Percentiles rank a stretch among this genome's conserved stretches.
Conservation (phyloP, 2,113 vertebrate species). For the Perca flavescens region DNA sequence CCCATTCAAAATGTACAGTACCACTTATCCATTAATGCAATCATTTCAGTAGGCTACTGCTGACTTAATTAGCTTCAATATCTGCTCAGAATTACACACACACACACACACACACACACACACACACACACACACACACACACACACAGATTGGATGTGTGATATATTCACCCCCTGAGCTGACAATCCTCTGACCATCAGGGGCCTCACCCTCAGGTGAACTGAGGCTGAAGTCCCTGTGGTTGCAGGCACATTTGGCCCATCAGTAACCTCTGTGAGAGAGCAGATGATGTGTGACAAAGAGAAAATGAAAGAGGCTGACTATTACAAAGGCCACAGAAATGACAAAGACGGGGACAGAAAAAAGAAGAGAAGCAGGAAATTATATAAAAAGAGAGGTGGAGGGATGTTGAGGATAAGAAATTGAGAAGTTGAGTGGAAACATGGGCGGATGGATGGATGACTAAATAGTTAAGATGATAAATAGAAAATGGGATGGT, state of each 20-base stretch:
- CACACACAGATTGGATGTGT: background rate
- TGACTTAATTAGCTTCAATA: background rate
- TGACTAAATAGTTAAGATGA: conserved; percentile 64
- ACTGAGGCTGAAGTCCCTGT: conserved; percentile 5
- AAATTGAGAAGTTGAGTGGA: conserved; percentile 23
- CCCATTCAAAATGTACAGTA: too few relatives aligned
- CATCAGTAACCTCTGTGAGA: background rate
- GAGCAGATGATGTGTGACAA: conserved; percentile 48
- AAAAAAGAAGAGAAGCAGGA: conserved; percentile 1
- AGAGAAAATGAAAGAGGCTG: conserved; percentile 32
- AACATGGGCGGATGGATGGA: conserved; percentile 45
- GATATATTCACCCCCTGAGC: conserved; percentile 11
- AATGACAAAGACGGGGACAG: conserved; percentile 1
- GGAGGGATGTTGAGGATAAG: conserved; percentile 2
- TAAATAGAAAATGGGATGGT: conserved; percentile 57
- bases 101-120: background rate
- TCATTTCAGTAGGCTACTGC: too few relatives aligned
- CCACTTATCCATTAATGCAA: too few relatives aligned
- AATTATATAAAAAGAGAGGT: conserved; percentile 11
- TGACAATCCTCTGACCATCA: conserved; percentile 4
- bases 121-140: background rate
- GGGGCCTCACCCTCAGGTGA: conserved; percentile 13
- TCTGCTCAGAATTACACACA: background rate
- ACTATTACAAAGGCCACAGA: conserved; percentile 6
- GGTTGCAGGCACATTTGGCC: conserved; percentile 8